Evolutionary conservation across 2,888 invertebrate genomes (phyloP).

Genomic region (Platerodrilus igneus): DNA sequence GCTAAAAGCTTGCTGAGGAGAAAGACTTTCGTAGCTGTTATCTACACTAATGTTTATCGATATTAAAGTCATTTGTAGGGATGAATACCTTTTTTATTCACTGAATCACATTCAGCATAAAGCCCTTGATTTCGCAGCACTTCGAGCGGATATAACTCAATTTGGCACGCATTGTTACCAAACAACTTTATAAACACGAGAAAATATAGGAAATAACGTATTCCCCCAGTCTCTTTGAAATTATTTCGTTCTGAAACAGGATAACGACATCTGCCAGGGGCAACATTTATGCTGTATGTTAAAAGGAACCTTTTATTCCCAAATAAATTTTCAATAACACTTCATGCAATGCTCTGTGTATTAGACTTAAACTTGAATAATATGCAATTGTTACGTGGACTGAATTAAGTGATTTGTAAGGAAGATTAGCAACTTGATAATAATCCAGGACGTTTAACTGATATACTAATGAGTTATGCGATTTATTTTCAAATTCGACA

Average conservation of each 20-base stretch:
- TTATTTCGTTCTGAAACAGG: slow-evolving; percentile 16
- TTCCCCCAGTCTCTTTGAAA: slow-evolving; percentile 16
- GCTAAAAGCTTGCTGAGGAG: slow-evolving; percentile 16
- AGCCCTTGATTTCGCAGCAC: slow-evolving; percentile 24
- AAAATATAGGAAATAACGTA: slow-evolving; percentile 22
- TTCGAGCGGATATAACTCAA: slow-evolving; percentile 26
- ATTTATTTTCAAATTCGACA: too few species aligned
- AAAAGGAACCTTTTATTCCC: too few species aligned
- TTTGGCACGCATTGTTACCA: slow-evolving; percentile 25
- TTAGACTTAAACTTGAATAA: too few species aligned
- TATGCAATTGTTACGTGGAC: too few species aligned
- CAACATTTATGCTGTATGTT: too few species aligned
- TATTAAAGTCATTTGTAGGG: slow-evolving; percentile 17
- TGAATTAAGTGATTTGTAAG: too few species aligned
- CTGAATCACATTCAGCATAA: slow-evolving; percentile 24
- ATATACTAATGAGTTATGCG: too few species aligned
- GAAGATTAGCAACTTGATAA: too few species aligned
- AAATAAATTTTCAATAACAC: too few species aligned
- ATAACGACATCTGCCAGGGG: slow-evolving; percentile 15
- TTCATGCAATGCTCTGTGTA: too few species aligned
- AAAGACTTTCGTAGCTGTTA: slow-evolving; percentile 16
- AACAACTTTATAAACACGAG: slow-evolving; percentile 23
- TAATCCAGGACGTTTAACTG: too few species aligned
- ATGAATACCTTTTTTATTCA: slow-evolving; percentile 20
- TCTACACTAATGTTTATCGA: slow-evolving; percentile 23